Conservation (phyloP, 2,888 invertebrate genomes). For the Lasius platythorax region DNA sequence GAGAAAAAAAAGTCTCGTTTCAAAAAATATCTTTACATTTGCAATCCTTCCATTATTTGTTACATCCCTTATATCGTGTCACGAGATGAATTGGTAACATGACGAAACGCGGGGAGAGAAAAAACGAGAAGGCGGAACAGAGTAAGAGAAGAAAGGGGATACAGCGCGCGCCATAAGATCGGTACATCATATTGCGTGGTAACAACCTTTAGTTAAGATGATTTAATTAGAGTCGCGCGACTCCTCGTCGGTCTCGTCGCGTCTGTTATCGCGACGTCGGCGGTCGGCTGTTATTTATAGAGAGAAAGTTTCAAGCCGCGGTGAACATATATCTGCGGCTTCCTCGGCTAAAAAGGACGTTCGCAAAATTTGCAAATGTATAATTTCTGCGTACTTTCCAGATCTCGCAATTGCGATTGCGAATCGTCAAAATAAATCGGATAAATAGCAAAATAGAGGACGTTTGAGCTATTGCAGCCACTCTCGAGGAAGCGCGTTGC, state of each 20-base stretch:
- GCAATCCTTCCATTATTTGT: not conserved
- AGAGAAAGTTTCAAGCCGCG: slow-evolving; percentile 74
- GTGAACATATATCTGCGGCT: slow-evolving; percentile 32
- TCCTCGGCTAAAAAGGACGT: slow-evolving; percentile 17
- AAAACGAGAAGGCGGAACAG: not conserved
- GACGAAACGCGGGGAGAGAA: not conserved
- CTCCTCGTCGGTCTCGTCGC: slow-evolving; percentile 59
- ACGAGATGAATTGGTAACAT: slow-evolving; percentile 26
- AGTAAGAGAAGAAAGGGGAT: slow-evolving; percentile 14
- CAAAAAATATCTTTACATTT: slow-evolving; percentile 13
- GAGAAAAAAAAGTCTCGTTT: not conserved
- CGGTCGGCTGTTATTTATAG: slow-evolving; percentile 77
- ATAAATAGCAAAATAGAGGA: not conserved
- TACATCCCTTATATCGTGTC: slow-evolving; percentile 5
- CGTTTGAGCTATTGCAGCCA: slow-evolving; percentile 1
- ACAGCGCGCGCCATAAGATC: slow-evolving; percentile 29
- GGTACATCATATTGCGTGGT: slow-evolving; percentile 62
- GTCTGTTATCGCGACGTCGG: slow-evolving; percentile 66
- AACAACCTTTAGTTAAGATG: slow-evolving; percentile 75
- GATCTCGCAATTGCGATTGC: not conserved
- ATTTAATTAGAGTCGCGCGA: slow-evolving; percentile 70
- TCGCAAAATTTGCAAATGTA: slow-evolving; percentile 27
- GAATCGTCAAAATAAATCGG: not conserved
- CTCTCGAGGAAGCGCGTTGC: slow-evolving; percentile 30
- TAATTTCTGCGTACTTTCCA: not conserved